Evolutionary conservation across 2,113 vertebrate genomes (phyloP), one percentile per base, ranked within the genome.

Genomic region (Macrotus californicus): DNA sequence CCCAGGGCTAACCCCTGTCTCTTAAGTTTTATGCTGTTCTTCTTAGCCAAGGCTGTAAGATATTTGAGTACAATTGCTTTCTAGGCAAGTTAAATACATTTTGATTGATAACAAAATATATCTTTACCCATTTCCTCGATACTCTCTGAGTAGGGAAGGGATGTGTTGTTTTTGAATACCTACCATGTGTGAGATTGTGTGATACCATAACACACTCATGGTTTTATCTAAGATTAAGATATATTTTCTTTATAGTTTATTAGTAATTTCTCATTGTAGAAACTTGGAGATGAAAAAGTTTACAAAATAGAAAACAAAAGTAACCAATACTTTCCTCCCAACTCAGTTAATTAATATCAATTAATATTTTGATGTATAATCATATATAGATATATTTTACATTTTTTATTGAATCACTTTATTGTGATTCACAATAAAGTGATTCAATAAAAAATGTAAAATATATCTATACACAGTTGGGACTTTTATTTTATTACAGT

Each of bases 1-100:
- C 91, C 93, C 87, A 96, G 93, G 89, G 82, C 94, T 97, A 94
- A 97, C 89, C 95, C 15, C 93, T 93, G 79, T 96, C 82, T 97
- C 83, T 93, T 93, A 95, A 95, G 89, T 96, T 96, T 97, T 97
- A 96, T 94, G 85, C 46, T 91, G 22, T 76, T 82, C 87, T 86
- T 95, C 36, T 76, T 61, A 93, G 29, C 73, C 54, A 87, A 70
- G 54, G 12, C 73, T 94, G 5, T 72, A 91, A 92, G 39, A 83
- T 76, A 88, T 77, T 94, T 13, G 2, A 83, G 10, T 67, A 69
- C n/a, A 95, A 21, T 64, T 95, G 59, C 48, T 76, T 96, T 96
- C 82, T 91, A 89, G 82, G 64, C 39, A 88, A 83, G 89, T 88
- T 41, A 24, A 87, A 22, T 75, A 89, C n/a, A 24, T 70, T 61